Evolutionary conservation across 2,888 invertebrate species (phyloP), one percentile per base, ranked within the genome.

Genomic region (Nycteola revayana): DNA sequence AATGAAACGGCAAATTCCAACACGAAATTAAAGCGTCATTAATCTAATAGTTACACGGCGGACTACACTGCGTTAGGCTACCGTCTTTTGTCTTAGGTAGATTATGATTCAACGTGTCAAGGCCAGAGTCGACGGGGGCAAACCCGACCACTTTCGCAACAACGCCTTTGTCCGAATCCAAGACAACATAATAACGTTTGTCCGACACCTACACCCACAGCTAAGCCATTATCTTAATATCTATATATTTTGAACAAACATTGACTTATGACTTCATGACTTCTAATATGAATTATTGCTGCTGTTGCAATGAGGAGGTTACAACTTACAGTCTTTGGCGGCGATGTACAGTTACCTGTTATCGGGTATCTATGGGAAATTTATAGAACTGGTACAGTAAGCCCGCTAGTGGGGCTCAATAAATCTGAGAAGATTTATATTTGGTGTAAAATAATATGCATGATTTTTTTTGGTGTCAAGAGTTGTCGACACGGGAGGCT

Each of bases 61-160:
- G n/a, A n/a, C 14, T 14, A 14, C 14, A 5, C 14, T n/a, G n/a
- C n/a, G n/a, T n/a, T n/a, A 22, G 34, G 23, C 33, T 26, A 31
- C 42, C 14, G 41, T 48, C 42, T 45, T 59, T 57, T 57, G 54
- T 52, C 36, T 48, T 5, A 21, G 23, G 36, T 14, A 36, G 36
- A 39, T 49, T 52, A 62, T 66, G 65, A 70, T 55, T 67, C 73
- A 66, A 43, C 60, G 28, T 64, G 66, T 71, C 73, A 73, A 73
- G 73, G 74, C 54, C 51, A 42, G 20, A 11, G 33, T 7, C 21
- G 46, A 42, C 45, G 42, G 54, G 59, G 61, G 65, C 48, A 48
- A 61, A 42, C 52, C 60, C 57, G 60, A 61, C 49, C 60, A 54
- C 63, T 72, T 69, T 71, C 64, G 66, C 66, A 70, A 72, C 9